Conservation (phyloP, 2,888 invertebrate species). For the Spatulosminthurus flaviceps region DNA sequence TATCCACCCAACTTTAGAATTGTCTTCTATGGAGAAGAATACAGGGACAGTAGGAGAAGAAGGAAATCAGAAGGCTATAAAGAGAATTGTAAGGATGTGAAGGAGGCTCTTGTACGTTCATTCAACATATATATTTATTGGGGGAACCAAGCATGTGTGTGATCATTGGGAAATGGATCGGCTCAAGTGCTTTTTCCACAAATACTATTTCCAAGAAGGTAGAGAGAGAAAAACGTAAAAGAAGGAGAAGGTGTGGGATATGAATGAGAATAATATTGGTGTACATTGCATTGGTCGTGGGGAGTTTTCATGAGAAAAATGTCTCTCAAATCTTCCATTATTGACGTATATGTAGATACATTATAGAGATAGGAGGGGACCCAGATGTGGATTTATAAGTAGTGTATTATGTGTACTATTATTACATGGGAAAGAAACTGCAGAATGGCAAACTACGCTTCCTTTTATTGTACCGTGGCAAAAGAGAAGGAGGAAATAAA, state of each 20-base stretch:
- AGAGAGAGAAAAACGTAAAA: background rate
- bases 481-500: background rate
- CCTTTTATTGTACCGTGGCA: background rate
- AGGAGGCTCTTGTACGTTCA: background rate
- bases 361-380: background rate
- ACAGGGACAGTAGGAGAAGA: no score
- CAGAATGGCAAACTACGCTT: background rate
- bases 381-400: background rate
- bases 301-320: slow-evolving; percentile 1
- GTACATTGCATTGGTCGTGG: background rate
- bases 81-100: background rate
- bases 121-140: background rate
- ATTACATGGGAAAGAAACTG: no score
- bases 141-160: background rate
- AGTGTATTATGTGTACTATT: background rate
- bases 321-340: slow-evolving; percentile 3
- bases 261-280: slow-evolving; percentile 9
- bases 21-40: no score
- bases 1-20: no score
- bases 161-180: slow-evolving; percentile 13
- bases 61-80: background rate
- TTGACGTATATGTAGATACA: background rate
- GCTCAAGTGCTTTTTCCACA: background rate
- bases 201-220: background rate
- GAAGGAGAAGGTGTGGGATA: background rate